These are phyloP conservation scores for Cololabis saira DNA, from an alignment of 2,113 vertebrate species.

Conservation along the genomic window DNA sequence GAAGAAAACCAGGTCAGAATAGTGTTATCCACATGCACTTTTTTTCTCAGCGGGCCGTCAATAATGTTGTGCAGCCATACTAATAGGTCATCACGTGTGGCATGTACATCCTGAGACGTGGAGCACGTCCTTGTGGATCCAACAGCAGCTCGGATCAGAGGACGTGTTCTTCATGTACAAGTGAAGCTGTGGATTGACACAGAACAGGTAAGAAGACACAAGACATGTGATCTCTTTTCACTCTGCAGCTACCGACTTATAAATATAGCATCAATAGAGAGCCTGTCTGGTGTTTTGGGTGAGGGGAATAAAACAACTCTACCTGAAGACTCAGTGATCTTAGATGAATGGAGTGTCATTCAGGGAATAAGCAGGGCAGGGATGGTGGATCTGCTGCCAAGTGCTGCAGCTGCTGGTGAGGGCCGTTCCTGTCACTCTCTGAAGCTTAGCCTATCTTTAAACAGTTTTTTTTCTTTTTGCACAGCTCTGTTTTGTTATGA, in stretches of 20 bases:
- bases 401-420: constrained; percentile 57
- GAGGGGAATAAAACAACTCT: constrained; percentile 62
- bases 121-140: constrained; percentile 23
- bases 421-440: constrained; percentile 52
- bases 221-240: constrained; percentile 59
- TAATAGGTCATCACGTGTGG: not conserved
- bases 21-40: not conserved
- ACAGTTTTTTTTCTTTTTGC: constrained; percentile 36
- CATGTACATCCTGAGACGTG: not conserved
- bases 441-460: constrained; percentile 49
- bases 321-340: constrained; percentile 67
- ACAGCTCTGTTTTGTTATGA: constrained; percentile 40
- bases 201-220: constrained; percentile 54
- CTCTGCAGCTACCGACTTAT: constrained; percentile 60
- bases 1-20: no score
- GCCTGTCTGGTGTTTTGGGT: constrained; percentile 63
- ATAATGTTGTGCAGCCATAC: not conserved
- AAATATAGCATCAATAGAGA: constrained; percentile 78
- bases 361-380: constrained; percentile 57
- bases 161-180: constrained; percentile 28
- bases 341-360: constrained; percentile 71
- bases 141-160: constrained; percentile 43
- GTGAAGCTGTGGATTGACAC: constrained; percentile 47
- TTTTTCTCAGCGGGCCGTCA: not conserved
- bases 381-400: constrained; percentile 53